Percentiles rank a stretch among this genome's conserved stretches.
Conservation (phyloP, 2,113 vertebrate genomes). For the Cavia aperea region DNA sequence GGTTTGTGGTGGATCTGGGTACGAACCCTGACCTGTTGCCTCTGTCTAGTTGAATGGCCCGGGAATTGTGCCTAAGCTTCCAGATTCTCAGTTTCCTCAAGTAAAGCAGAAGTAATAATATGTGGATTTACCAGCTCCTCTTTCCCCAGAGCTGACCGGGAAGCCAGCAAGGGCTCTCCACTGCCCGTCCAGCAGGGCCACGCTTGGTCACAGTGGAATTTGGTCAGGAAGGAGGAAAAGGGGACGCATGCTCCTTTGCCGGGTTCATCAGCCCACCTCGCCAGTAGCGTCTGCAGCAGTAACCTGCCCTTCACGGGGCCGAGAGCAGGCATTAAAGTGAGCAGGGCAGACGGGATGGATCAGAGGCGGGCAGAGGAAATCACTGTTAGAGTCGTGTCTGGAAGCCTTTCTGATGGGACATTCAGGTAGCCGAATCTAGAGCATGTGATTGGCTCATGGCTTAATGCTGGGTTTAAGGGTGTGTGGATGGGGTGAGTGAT, state of each 20-base stretch:
- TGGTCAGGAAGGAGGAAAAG: neutral
- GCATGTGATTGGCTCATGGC: neutral
- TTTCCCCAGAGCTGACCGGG: neutral
- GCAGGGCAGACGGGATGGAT: neutral
- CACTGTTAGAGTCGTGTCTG: neutral
- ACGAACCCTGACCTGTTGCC: neutral
- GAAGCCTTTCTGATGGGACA: neutral
- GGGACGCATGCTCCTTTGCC: neutral
- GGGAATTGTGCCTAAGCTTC: neutral
- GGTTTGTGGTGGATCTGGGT: neutral
- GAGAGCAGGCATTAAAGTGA: neutral
- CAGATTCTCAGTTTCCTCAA: neutral
- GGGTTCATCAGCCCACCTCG: neutral
- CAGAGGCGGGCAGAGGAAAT: neutral
- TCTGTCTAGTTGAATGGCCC: neutral
- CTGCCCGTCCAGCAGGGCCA: neutral
- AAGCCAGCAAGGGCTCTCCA: neutral
- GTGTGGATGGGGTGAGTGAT: neutral
- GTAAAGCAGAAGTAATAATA: neutral
- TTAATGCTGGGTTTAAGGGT: neutral
- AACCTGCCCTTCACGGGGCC: neutral
- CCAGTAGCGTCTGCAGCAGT: neutral
- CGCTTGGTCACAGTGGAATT: neutral
- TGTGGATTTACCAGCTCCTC: neutral
- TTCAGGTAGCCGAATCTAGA: neutral